Evolutionary conservation across 2,797 vertebrate species (phyloP), one percentile per base, ranked within the genome.

Genomic region (Epinephelus malabaricus): DNA sequence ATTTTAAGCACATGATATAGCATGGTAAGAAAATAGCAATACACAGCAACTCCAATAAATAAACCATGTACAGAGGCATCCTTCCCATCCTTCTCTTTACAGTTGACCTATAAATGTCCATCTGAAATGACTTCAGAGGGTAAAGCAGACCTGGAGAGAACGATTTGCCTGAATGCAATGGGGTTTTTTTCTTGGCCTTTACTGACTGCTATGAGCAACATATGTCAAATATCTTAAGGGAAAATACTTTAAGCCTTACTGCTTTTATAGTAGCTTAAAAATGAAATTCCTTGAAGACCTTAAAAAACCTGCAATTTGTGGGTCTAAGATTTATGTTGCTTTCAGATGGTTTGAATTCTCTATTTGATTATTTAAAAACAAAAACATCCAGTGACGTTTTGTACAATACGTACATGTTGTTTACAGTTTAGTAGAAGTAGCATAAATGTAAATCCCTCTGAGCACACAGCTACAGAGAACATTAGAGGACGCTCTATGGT

Each of bases 71-170:
- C 6, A 4, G 59, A 85, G 45, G 56, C 64, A 54, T 70, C 43
- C 8, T 65, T 6, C 40, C 21, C 54, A 12, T 76, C 40, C 6
- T 73, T 10, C 27, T 77, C 69, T 83, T 84, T 69, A 79, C 63
- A 82, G 69, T 65, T 83, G 87, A 87, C 84, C 86, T 84, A 82
- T 82, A 86, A 86, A 84, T n/a, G 10, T 83, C 68, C 77, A 82
- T 83, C 81, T 79, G 65, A 61, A 86, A 69, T 66, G 61, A 82
- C 54, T 79, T 73, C 38, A 69, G 59, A 63, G 69, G 73, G 70
- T 78, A 63, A 77, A 76, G 56, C 38, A 50, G 19, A 73, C 65
- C 51, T 71, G 50, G 17, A 73, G 51, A 78, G 73, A 83, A 76
- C 2, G 14, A 68, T 77, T 75, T 73, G 58, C 65, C 66, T 78